Evolutionary conservation across 1,140 invertebrate species (phyloP).

Genomic region (Aphelinus certus): DNA sequence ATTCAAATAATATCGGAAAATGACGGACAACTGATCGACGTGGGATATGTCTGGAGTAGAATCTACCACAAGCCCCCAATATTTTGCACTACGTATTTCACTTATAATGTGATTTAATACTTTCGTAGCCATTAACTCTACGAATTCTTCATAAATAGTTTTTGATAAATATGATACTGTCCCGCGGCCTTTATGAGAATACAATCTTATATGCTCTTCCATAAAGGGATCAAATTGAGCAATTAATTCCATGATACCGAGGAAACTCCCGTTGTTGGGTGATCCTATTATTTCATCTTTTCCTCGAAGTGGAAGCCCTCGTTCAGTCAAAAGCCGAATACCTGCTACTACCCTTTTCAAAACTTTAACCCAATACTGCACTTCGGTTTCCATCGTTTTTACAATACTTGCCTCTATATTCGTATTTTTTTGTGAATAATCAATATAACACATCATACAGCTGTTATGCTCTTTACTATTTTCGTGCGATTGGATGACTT

Average conservation of each 20-base stretch:
- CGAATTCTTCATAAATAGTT: slow-evolving; percentile 7
- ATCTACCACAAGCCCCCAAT: slow-evolving; percentile 49
- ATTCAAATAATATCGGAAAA: slow-evolving; percentile 46
- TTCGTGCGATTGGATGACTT: too few species aligned
- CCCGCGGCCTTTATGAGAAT: background rate
- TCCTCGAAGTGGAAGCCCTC: background rate
- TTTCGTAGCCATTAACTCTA: slow-evolving; percentile 1
- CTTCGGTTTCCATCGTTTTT: background rate
- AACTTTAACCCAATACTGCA: background rate
- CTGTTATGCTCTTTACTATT: too few species aligned
- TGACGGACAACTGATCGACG: slow-evolving; percentile 54
- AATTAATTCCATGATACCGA: background rate
- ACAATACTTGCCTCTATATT: background rate
- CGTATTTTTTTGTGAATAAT: background rate
- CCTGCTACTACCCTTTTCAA: slow-evolving; percentile 1
- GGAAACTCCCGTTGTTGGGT: background rate
- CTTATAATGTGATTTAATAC: slow-evolving; percentile 21
- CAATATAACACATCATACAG: too few species aligned
- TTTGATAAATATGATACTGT: background rate
- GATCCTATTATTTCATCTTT: background rate
- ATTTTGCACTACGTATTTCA: slow-evolving; percentile 38
- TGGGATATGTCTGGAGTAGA: slow-evolving; percentile 56
- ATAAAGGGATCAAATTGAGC: slow-evolving; percentile 7
- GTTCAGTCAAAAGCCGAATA: background rate
- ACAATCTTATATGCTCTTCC: slow-evolving; percentile 4